phyloP scores from a whole-genome alignment of 2,797 vertebrate genomes.

The Diplodus puntazzo region DNA sequence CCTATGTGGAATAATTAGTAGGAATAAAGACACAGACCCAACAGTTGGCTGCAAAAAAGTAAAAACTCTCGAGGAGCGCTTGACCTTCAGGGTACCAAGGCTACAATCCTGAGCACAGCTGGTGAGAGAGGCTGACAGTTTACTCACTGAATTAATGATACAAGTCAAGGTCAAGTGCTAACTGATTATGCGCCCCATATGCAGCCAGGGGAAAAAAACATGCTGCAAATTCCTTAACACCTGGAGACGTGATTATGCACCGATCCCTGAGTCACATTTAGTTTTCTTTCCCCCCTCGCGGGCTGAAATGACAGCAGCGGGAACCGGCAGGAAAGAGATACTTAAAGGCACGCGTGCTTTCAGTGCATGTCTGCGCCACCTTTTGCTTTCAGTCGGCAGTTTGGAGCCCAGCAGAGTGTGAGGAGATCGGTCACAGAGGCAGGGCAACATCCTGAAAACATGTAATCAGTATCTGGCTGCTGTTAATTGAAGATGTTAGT shows the following conservation, averaged over 20 bases:
- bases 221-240: constrained; percentile 74
- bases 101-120: constrained; percentile 76
- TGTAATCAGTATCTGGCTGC: constrained; percentile 82
- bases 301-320: constrained; percentile 44
- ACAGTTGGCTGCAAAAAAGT: constrained; percentile 37
- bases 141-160: constrained; percentile 82
- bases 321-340: constrained; percentile 20
- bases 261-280: constrained; percentile 62
- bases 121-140: constrained; percentile 77
- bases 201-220: constrained; percentile 65
- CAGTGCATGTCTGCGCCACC: constrained; percentile 36
- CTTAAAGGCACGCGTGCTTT: constrained; percentile 32
- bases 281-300: constrained; percentile 32
- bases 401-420: constrained; percentile 74
- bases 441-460: constrained; percentile 79
- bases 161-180: constrained; percentile 82
- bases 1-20: not conserved
- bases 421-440: constrained; percentile 80
- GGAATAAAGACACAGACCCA: not conserved
- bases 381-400: constrained; percentile 43
- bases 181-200: constrained; percentile 78
- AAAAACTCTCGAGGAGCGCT: constrained; percentile 54
- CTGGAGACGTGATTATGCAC: constrained; percentile 74
- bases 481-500: constrained; percentile 86
- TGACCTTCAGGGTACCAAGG: constrained; percentile 79